These are phyloP conservation scores for Charina bottae DNA, from an alignment of 2,113 vertebrate genomes.

Conservation along the genomic window DNA sequence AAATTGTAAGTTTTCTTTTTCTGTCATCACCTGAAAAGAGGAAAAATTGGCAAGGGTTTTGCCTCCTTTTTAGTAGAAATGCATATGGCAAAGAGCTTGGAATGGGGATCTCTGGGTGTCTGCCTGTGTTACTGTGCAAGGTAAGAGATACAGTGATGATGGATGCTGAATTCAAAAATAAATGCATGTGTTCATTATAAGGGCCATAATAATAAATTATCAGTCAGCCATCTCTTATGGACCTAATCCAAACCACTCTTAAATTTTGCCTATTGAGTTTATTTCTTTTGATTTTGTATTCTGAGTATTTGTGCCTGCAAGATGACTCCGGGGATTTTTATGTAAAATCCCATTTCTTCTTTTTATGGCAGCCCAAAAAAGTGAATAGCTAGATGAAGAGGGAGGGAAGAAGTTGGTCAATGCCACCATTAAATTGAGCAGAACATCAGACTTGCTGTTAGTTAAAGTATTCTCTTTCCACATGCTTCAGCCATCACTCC, in stretches of 20 bases:
- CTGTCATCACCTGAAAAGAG: not conserved
- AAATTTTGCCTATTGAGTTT: not conserved
- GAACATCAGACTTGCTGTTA: not conserved
- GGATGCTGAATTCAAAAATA: not conserved
- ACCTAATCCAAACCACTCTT: not conserved
- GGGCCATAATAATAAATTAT: not conserved
- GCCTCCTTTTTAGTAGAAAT: not conserved
- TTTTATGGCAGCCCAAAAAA: not conserved
- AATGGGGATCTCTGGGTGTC: not conserved
- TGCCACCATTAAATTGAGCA: not conserved
- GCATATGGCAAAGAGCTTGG: not conserved
- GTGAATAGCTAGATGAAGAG: not conserved
- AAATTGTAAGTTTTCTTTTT: not conserved
- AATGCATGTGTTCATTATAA: not conserved
- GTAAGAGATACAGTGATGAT: not conserved
- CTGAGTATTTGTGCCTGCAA: not conserved
- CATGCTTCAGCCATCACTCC: not conserved
- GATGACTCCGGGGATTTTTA: not conserved
- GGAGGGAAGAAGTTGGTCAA: not conserved
- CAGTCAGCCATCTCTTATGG: not conserved
- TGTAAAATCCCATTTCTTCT: not conserved
- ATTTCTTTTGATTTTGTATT: not conserved
- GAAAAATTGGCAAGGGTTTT: not conserved
- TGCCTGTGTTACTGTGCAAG: not conserved
- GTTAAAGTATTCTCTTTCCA: no score